Percentiles rank a stretch among this genome's conserved stretches.
These are phyloP conservation scores for Dendrocopos noguchii DNA, from an alignment of 2,113 vertebrate species.

Conservation along the genomic window DNA sequence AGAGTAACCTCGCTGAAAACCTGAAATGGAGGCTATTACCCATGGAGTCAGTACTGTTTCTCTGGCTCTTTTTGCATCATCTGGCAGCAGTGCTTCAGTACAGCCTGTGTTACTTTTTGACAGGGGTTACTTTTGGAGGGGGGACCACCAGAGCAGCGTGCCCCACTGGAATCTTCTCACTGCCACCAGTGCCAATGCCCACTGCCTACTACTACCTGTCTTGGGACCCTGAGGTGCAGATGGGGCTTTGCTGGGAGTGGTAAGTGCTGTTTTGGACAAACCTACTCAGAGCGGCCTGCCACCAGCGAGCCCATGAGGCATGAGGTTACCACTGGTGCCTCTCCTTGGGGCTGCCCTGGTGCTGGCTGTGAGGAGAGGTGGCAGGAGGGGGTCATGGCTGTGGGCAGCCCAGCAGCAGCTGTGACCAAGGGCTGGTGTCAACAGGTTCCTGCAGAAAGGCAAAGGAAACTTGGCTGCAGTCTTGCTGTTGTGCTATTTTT, in stretches of 20 bases:
- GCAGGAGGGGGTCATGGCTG: not conserved
- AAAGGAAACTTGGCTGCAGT: constrained; percentile 24
- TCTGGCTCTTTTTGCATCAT: not conserved
- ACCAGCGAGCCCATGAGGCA: rapidly evolving
- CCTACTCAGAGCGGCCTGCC: not conserved
- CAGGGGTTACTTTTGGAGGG: not conserved
- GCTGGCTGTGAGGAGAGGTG: rapidly evolving
- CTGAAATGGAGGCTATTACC: not conserved
- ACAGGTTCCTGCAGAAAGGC: not conserved
- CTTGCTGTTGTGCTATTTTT: constrained; percentile 51
- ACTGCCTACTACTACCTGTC: not conserved
- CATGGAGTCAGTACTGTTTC: rapidly evolving
- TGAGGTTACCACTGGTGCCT: not conserved
- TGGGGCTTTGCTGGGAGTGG: not conserved
- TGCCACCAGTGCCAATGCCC: rapidly evolving
- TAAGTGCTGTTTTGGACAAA: not conserved
- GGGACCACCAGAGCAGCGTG: rapidly evolving
- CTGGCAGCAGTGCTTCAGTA: not conserved
- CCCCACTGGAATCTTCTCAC: not conserved
- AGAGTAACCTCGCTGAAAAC: not conserved
- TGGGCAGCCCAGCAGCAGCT: not conserved
- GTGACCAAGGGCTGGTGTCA: not conserved
- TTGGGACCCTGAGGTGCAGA: not conserved
- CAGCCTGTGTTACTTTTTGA: not conserved
- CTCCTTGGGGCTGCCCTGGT: rapidly evolving